Conservation (phyloP, 2,888 invertebrate genomes). For the Escarpia spicata region DNA sequence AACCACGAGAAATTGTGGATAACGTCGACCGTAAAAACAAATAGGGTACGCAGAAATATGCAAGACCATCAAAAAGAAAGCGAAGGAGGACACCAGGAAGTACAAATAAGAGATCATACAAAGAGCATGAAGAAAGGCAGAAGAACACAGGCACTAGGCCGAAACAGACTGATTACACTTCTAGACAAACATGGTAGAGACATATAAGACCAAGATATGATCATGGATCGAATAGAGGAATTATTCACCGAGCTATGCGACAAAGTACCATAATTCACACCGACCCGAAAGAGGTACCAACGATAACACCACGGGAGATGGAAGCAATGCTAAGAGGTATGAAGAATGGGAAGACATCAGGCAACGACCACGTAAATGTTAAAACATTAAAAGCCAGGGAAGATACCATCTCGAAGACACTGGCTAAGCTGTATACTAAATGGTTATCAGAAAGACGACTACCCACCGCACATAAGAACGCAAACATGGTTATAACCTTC, state of each 20-base stretch:
- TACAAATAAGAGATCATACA: slow-evolving; percentile 18
- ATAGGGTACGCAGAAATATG: no score
- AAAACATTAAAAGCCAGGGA: not conserved
- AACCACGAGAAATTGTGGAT: no score
- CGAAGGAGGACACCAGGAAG: not conserved
- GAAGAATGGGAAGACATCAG: slow-evolving; percentile 14
- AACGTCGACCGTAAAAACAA: no score
- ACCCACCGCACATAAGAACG: not conserved
- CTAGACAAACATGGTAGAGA: not conserved
- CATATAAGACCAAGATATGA: not conserved
- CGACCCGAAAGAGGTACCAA: not conserved
- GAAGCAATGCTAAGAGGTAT: not conserved
- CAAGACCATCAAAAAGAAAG: not conserved
- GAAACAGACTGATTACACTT: not conserved
- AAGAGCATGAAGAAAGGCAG: not conserved
- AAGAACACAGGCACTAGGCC: not conserved
- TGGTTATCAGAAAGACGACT: slow-evolving; percentile 10
- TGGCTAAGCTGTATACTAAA: not conserved
- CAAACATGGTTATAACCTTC: not conserved
- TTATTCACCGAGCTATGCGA: not conserved
- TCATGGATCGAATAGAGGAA: slow-evolving; percentile 18
- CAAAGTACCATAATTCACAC: slow-evolving; percentile 14
- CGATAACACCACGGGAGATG: not conserved
- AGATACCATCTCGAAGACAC: not conserved
- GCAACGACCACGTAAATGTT: not conserved